A percentile compares a stretch with the other conserved stretches of the same genome.
phyloP scores from a whole-genome alignment of 2,888 invertebrate species.

The Leptinotarsa juncta region DNA sequence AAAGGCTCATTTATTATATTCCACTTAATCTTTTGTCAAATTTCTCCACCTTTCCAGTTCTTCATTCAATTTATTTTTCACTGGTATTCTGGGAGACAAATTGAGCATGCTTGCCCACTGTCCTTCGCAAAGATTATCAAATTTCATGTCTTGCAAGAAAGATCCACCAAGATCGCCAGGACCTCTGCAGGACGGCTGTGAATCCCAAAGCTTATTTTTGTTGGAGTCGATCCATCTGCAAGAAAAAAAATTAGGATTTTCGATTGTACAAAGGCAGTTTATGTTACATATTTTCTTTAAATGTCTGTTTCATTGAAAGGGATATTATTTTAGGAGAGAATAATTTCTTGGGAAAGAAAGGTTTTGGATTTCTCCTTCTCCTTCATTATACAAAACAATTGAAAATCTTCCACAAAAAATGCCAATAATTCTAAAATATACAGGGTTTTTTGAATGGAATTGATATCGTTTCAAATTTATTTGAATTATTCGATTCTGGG shows the following conservation, averaged over 20 bases:
- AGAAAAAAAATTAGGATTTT: slow-evolving; percentile 24
- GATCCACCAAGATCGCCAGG: slow-evolving; percentile 79
- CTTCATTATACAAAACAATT: too few species aligned
- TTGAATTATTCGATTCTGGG: too few species aligned
- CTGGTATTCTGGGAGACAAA: slow-evolving; percentile 74
- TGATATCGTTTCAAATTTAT: too few species aligned
- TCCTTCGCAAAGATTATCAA: slow-evolving; percentile 79
- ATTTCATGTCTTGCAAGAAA: slow-evolving; percentile 75
- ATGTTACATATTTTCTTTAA: too few species aligned
- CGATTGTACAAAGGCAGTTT: too few species aligned
- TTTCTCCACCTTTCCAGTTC: slow-evolving; percentile 27
- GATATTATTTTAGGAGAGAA: too few species aligned
- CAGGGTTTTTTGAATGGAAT: too few species aligned
- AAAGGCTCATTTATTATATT: not conserved
- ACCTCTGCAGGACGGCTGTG: slow-evolving; percentile 77
- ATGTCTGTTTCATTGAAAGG: too few species aligned
- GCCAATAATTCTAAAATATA: too few species aligned
- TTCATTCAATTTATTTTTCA: slow-evolving; percentile 56
- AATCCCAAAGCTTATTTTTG: slow-evolving; percentile 76
- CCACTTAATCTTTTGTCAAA: slow-evolving; percentile 17
- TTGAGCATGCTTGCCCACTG: slow-evolving; percentile 85
- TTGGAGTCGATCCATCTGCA: slow-evolving; percentile 77
- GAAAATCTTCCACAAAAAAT: too few species aligned
- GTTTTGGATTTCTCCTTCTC: too few species aligned
- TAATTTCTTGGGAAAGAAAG: too few species aligned